Conservation (phyloP, 1,140 invertebrate genomes). For the Heliconius himera region DNA sequence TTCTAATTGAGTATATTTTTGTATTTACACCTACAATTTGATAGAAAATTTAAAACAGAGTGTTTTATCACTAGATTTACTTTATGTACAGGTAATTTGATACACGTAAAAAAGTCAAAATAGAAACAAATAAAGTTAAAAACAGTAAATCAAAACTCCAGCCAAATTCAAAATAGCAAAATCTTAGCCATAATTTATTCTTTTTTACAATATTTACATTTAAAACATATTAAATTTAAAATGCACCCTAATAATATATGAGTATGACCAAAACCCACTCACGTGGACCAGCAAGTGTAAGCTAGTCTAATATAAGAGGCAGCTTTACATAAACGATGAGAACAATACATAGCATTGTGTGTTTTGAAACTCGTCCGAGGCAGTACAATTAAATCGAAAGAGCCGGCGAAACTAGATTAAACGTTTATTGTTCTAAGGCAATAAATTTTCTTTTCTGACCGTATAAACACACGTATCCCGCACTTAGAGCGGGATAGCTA, state of each 20-base stretch:
- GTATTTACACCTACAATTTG: no score
- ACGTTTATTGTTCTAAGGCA: slow-evolving; percentile 62
- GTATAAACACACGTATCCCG: slow-evolving; percentile 55
- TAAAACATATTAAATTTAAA: neutral
- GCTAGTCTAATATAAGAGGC: neutral
- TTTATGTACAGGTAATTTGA: no score
- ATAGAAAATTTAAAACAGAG: no score
- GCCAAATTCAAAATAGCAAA: no score
- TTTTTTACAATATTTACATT: neutral
- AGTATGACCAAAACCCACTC: neutral
- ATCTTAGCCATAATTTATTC: no score
- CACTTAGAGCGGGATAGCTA: slow-evolving; percentile 33
- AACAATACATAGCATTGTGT: slow-evolving; percentile 41
- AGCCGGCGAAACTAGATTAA: slow-evolving; percentile 60
- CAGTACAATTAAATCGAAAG: slow-evolving; percentile 61
- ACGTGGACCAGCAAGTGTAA: neutral
- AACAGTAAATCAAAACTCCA: no score
- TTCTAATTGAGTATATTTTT: no score
- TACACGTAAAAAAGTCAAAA: no score
- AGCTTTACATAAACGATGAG: slow-evolving; percentile 26
- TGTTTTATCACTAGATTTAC: no score
- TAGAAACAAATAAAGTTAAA: no score
- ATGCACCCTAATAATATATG: neutral
- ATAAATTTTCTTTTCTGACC: slow-evolving; percentile 68
- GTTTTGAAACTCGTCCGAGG: slow-evolving; percentile 45